Evolutionary conservation across 2,113 vertebrate genomes (phyloP), one percentile per base, ranked within the genome.

Genomic region (Barnardius zonarius): DNA sequence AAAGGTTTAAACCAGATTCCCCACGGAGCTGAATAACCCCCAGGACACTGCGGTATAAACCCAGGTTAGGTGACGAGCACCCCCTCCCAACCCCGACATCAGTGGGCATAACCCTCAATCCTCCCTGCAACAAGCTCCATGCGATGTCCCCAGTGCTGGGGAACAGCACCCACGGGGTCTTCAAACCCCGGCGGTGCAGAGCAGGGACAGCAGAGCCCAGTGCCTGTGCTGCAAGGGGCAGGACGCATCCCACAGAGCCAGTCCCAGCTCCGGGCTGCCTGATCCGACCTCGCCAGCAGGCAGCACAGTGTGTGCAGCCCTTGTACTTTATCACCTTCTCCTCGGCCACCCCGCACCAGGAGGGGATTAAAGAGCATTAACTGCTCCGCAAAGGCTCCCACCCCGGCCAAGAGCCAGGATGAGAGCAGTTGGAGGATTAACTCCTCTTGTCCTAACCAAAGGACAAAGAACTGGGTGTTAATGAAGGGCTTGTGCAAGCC

Each of bases 361-460:
- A 31, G 75, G 46, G 94, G 93, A 96, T 96, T 96, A 94, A 83
- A 5, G 37, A 66, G 95, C 91, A 91, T 96, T 90, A 80, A 19
- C 6, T n/a, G 93, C 85, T 51, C 22, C 74, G 70, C 17, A 0
- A 12, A 5, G 83, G 95, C 89, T 77, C 48, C 59, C n/a, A 1
- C 1, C 80, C 27, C 75, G 5, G 91, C 86, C 41, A 4, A 61
- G 6, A 43, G 3, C 68, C 30, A 19, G 30, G 30, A 33, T 0
- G 5, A 28, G 70, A 69, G 30, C 80, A 0, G 61, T 1, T 0
- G 1, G 57, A 5, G 91, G 93, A 91, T 94, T 92, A 93, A 39
- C 83, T 25, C 30, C 74, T 24, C 67, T 12, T 1, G 13, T 46
- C 37, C 76, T 20, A 15, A 48, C 13, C 64, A 2, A 2, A 20